phyloP scores from a whole-genome alignment of 2,113 vertebrate species.

The Lasiurus borealis region DNA sequence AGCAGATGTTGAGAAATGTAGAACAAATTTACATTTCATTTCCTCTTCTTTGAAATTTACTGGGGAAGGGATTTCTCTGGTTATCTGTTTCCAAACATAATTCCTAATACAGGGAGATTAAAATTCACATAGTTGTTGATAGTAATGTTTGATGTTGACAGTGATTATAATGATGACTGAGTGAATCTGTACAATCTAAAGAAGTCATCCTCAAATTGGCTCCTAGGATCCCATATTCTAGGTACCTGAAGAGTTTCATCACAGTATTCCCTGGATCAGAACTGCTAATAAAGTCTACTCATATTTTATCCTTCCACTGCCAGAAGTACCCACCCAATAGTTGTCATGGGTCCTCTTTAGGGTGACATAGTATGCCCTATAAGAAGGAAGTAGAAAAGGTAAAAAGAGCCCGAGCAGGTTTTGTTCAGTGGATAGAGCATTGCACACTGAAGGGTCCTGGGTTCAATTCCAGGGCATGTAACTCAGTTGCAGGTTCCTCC shows the following conservation, averaged over 20 bases:
- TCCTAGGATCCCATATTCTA: not conserved
- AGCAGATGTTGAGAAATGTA: conserved; percentile 59
- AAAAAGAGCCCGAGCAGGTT: not conserved
- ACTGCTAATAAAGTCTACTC: not conserved
- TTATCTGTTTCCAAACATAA: not conserved
- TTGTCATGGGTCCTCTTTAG: not conserved
- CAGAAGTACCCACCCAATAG: not conserved
- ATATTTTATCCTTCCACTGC: not conserved
- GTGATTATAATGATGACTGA: not conserved
- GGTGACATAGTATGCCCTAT: not conserved
- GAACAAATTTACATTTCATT: conserved; percentile 68
- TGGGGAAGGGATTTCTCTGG: conserved; percentile 49
- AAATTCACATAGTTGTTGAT: conserved; percentile 20
- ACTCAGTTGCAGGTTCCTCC: too few species aligned
- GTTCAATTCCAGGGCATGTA: too few species aligned
- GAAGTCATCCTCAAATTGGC: not conserved
- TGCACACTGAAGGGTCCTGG: too few species aligned
- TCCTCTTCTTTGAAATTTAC: conserved; percentile 64
- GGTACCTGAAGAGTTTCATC: not conserved
- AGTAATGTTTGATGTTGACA: not conserved
- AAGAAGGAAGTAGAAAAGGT: not conserved
- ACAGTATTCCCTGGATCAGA: not conserved
- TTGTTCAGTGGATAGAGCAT: too few species aligned
- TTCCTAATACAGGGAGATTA: not conserved
- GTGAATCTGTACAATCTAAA: not conserved